Conservation (phyloP, 2,113 vertebrate genomes). For the Pontoporia blainvillei region DNA sequence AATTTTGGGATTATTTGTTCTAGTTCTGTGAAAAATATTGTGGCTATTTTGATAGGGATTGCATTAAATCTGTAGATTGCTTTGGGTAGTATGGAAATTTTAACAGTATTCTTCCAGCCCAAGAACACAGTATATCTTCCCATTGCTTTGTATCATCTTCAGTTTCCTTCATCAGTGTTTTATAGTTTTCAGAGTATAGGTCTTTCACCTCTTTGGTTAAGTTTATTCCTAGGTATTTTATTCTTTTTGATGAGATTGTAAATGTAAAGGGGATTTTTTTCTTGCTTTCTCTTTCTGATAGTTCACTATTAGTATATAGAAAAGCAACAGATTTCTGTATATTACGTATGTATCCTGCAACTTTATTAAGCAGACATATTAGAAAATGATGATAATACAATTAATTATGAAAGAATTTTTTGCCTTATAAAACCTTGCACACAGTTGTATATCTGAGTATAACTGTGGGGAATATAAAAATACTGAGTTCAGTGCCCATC, state of each 20-base stretch:
- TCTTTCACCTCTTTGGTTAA: not conserved
- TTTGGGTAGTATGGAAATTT: not conserved
- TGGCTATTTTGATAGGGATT: not conserved
- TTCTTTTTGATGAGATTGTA: not conserved
- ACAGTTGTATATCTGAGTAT: not conserved
- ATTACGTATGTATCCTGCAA: not conserved
- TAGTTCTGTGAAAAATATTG: not conserved
- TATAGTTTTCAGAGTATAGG: not conserved
- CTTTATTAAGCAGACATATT: not conserved
- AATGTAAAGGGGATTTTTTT: not conserved
- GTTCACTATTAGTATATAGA: not conserved
- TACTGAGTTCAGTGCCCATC: not conserved
- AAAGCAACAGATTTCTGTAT: not conserved
- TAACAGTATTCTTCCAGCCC: not conserved
- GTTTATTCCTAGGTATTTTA: not conserved
- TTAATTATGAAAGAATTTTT: conserved; percentile 14
- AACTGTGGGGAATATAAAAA: not conserved
- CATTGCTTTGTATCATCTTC: not conserved
- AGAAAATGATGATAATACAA: not conserved
- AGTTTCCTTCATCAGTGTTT: not conserved
- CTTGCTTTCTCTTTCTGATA: not conserved
- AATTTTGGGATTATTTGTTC: not conserved
- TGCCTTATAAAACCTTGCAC: not conserved
- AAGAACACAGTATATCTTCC: not conserved
- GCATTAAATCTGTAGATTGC: not conserved